Percentiles rank a stretch among this genome's conserved stretches.
Evolutionary conservation across 2,888 invertebrate species (phyloP).

Genomic region (Latheticus oryzae): DNA sequence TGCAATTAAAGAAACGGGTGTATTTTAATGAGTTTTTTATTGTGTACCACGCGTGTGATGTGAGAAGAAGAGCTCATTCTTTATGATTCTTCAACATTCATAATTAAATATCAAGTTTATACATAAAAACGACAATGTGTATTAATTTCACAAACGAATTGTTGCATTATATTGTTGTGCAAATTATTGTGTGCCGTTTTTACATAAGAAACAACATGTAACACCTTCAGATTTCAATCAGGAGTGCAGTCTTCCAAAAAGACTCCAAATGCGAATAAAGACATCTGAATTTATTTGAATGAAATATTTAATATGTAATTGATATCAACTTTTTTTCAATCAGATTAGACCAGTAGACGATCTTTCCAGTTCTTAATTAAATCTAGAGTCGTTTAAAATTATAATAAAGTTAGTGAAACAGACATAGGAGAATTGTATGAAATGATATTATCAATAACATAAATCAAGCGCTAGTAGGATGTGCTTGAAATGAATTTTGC

Average conservation of each 20-base stretch:
- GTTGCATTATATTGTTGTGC: conserved; percentile 33
- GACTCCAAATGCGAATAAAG: conserved; percentile 14
- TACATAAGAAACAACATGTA: conserved; percentile 39
- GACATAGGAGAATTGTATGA: background rate
- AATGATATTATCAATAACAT: conserved; percentile 4
- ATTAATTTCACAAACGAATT: conserved; percentile 26
- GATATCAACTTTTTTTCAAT: no score
- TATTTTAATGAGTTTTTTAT: conserved; percentile 21
- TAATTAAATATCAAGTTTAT: conserved; percentile 30
- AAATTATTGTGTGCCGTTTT: conserved; percentile 37
- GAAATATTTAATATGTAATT: conserved; percentile 20
- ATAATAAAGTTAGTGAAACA: background rate
- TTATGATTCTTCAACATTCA: conserved; percentile 12
- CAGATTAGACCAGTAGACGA: background rate
- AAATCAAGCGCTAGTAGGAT: conserved; percentile 24
- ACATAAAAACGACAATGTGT: conserved; percentile 27
- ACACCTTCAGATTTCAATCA: conserved; percentile 36
- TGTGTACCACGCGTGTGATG: conserved; percentile 22
- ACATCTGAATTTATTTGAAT: conserved; percentile 7
- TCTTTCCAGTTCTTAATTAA: background rate
- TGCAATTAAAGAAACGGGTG: conserved; percentile 25
- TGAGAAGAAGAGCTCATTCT: conserved; percentile 15
- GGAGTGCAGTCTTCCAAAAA: conserved; percentile 16
- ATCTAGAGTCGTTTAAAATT: no score
- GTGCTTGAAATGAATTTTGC: conserved; percentile 21